Conservation (phyloP, 2,888 invertebrate species). For the Acrocyrtus sp. region DNA sequence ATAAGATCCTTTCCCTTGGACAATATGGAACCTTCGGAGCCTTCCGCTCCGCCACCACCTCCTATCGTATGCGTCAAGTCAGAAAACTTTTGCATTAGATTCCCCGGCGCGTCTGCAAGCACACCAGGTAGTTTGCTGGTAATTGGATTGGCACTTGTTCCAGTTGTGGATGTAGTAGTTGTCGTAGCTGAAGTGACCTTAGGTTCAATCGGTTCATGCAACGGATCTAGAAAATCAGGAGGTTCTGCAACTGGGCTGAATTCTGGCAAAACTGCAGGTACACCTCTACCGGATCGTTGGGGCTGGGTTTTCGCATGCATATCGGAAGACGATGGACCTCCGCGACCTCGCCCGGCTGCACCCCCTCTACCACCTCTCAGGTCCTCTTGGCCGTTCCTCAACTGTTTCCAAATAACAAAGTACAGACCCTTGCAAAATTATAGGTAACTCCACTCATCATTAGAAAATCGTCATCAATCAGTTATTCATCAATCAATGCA, state of each 20-base stretch:
- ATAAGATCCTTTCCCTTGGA: conserved; percentile 94
- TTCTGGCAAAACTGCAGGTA: conserved; percentile 70
- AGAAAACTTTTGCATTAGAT: conserved; percentile 89
- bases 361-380: conserved; percentile 74
- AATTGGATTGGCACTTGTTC: conserved; percentile 60
- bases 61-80: conserved; percentile 75
- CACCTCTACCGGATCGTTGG: conserved; percentile 68
- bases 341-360: conserved; percentile 58
- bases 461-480: neutral
- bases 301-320: conserved; percentile 25
- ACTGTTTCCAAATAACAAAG: conserved; percentile 25
- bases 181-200: conserved; percentile 49
- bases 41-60: conserved; percentile 68
- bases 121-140: conserved; percentile 62
- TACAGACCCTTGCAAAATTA: too few species aligned
- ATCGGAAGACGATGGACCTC: conserved; percentile 36
- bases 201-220: conserved; percentile 39
- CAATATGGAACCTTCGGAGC: conserved; percentile 83
- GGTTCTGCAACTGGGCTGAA: conserved; percentile 62
- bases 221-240: conserved; percentile 37
- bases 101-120: conserved; percentile 69
- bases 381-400: conserved; percentile 68
- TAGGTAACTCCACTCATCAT: conserved; percentile 24
- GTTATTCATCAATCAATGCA: conserved; percentile 32
- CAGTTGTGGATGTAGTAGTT: conserved; percentile 50